Base-by-base conservation (phyloP, 2,797 vertebrate species). In the Sebastes taczanowskii region DNA sequence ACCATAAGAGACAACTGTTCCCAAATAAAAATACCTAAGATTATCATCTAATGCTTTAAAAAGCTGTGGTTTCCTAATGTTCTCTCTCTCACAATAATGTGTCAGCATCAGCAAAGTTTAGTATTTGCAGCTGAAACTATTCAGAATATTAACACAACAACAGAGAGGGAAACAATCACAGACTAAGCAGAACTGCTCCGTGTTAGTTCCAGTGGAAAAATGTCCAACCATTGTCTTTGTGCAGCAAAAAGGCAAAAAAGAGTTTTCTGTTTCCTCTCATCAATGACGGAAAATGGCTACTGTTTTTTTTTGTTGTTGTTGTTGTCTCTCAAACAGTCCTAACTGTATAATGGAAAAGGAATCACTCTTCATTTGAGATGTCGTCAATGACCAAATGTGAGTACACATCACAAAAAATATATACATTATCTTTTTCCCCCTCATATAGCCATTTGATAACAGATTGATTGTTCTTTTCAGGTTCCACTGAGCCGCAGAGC, bases 141-240 rank as follows among this genome's bases (percentile, higher is more conserved):
- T 27, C 65, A 71, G 32, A 35, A 75, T 53, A 74, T 82, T 49
- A 80, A 80, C 52, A 62, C 55, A 83, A 64, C 61, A 80, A 11
- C 3, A 23, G 10, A 62, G 4, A 77, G 71, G 38, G 66, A 87
- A 73, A 82, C 49, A 75, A 30, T 58, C 53, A 61, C 23, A 82
- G 74, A 84, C 80, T 78, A 80, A 90, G 83, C 60, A 81, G 58
- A 79, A 74, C 49, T 67, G 64, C 65, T 80, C 56, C 72, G 55
- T 61, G 61, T 87, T 84, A 77, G 74, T 72, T 85, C 63, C 73
- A 61, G 59, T 76, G 64, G 79, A 79, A 82, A 76, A 87, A 74
- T 67, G 32, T 76, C 62, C 53, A 68, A n/a, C 30, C 18, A 68
- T 27, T 20, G 23, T 68, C 32, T 55, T 63, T 53, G 56, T 74